Percentiles rank a stretch among this genome's conserved stretches.
Conservation (phyloP, 2,888 invertebrate genomes). For the Xanthorhoe spadicearia region DNA sequence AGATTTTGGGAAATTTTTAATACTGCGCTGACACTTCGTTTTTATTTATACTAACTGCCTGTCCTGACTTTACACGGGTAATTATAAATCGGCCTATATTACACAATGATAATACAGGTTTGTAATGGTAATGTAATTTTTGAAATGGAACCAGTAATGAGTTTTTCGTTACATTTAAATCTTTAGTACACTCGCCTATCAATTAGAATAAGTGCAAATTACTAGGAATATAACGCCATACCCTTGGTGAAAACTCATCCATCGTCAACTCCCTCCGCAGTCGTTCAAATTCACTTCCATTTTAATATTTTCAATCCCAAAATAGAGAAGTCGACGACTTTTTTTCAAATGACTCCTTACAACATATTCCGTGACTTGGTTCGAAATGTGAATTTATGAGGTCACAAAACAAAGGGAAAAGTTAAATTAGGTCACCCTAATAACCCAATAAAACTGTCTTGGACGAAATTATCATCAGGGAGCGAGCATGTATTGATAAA, state of each 20-base stretch:
- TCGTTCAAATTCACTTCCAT: conserved; percentile 25
- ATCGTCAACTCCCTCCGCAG: conserved; percentile 56
- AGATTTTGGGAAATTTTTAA: no score
- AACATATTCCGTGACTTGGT: conserved; percentile 29
- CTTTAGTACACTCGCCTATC: no score
- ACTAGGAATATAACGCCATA: conserved; percentile 23
- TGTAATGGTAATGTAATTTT: no score
- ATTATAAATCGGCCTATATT: no score
- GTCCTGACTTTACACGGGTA: no score
- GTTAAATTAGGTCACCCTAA: conserved; percentile 62
- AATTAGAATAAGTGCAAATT: neutral
- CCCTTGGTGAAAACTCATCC: conserved; percentile 54
- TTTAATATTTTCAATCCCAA: conserved; percentile 29
- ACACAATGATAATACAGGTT: no score
- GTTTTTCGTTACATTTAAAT: no score
- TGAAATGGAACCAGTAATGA: no score
- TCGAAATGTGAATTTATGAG: conserved; percentile 38
- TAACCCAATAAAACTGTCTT: conserved; percentile 42
- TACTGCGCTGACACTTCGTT: no score
- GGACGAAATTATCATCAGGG: conserved; percentile 16
- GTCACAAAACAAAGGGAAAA: conserved; percentile 53
- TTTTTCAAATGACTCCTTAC: conserved; percentile 10
- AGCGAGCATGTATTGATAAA: conserved; percentile 38
- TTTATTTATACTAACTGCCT: no score
- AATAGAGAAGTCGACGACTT: conserved; percentile 12